Base-by-base conservation (phyloP, 2,888 invertebrate species). In the Biston stratarius region DNA sequence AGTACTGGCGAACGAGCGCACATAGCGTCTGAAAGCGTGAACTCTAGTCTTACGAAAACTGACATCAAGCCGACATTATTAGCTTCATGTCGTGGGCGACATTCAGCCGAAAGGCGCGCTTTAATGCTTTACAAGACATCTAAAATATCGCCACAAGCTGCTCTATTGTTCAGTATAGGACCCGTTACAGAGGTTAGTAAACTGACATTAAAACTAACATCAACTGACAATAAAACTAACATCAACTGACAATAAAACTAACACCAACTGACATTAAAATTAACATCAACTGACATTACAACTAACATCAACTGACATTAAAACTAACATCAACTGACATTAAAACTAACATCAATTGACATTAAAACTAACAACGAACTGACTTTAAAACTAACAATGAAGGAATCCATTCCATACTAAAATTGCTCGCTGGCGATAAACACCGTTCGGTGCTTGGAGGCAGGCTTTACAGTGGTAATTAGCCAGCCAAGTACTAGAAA, bases 11-110 rank as follows among this genome's bases (percentile, higher is more conserved):
- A 94, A 5, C 91, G 92, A 52, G 95, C 95, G 0, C 94, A 95
- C 69, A 90, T 96, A 49, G 91, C 94, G 1, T 85, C 94, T 0
- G 96, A 96, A n/a, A 96, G 96, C 82, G 95, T 96, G 0, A 96
- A 96, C 88, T 91, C 92, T 74, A 94, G 89, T 24, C 83, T 94
- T 45, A 81, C 82, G 0, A 95, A 93, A 74, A 76, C 75, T 0
- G 56, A 55, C 12, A 84, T 86, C 3, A 69, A 68, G 7, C 91
- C 92, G 1, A 83, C 92, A 10, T 90, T 94, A 49, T 74, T 96
- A 0, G 86, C 95, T 0, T 95, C 96, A 81, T 94, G 95, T 57
- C 94, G 95, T 24, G 95, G 95, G 15, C 89, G 94, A 0, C 94
- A 95, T 67, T 95, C 95, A 0, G 80, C 87, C 11, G 94, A 95